Percentiles rank a stretch among this genome's conserved stretches.
These are phyloP conservation scores for Cinclus cinclus DNA, from an alignment of 2,113 vertebrate genomes.

Conservation along the genomic window DNA sequence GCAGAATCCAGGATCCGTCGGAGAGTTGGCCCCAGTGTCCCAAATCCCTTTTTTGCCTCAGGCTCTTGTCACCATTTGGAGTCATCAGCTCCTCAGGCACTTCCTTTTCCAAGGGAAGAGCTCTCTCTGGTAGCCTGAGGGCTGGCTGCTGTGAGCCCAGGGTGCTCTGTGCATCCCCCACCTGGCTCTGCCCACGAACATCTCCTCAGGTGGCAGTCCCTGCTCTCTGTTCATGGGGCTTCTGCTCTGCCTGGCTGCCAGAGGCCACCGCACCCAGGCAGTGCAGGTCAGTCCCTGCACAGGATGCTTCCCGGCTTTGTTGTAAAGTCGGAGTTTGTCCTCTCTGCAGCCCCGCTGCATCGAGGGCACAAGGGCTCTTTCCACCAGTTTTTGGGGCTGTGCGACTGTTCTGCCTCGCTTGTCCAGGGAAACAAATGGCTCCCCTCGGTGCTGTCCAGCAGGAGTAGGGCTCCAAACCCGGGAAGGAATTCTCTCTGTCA, in stretches of 20 bases:
- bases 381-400: too few relatives aligned
- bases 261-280: not conserved
- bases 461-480: not conserved
- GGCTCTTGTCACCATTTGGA: not conserved
- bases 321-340: not conserved
- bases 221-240: not conserved
- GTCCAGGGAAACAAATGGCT: not conserved
- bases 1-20: not conserved
- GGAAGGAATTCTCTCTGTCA: not conserved
- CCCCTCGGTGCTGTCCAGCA: not conserved
- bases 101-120: not conserved
- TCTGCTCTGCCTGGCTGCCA: not conserved
- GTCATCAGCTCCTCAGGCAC: not conserved
- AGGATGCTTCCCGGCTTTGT: too few relatives aligned
- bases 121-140: not conserved
- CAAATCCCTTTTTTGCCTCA: not conserved
- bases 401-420: not conserved
- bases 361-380: not conserved
- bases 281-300: not conserved
- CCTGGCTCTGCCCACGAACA: not conserved
- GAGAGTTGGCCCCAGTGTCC: accelerated
- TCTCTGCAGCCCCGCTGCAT: not conserved
- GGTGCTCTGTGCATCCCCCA: not conserved
- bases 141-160: not conserved
- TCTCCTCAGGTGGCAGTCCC: not conserved